Evolutionary conservation across 1,140 invertebrate genomes (phyloP).

Genomic region (Manduca sexta): DNA sequence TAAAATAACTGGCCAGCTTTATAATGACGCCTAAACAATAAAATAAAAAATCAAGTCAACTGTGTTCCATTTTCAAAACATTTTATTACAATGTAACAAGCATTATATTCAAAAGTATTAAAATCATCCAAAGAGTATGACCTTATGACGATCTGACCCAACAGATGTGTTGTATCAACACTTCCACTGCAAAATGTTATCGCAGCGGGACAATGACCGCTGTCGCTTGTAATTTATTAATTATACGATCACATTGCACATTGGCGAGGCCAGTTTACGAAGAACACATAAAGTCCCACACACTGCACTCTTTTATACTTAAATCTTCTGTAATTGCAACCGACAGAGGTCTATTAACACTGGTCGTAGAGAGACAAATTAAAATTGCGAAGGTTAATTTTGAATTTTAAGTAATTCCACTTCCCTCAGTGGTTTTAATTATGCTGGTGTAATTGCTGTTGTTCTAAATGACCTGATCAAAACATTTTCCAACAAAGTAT

Average conservation of each 20-base stretch:
- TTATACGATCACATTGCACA: slow-evolving; percentile 54
- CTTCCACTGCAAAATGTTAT: slow-evolving; percentile 54
- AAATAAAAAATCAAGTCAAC: too few relatives aligned
- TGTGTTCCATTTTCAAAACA: too few relatives aligned
- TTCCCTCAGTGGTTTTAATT: background rate
- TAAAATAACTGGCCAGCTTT: too few relatives aligned
- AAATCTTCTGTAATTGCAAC: slow-evolving; percentile 6
- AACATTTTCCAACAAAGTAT: too few relatives aligned
- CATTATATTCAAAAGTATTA: slow-evolving; percentile 1
- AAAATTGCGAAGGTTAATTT: slow-evolving; percentile 39
- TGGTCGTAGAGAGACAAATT: slow-evolving; percentile 32
- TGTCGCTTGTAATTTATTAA: slow-evolving; percentile 63
- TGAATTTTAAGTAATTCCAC: slow-evolving; percentile 6
- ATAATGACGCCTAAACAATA: too few relatives aligned
- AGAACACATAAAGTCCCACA: slow-evolving; percentile 21
- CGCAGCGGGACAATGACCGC: slow-evolving; percentile 57
- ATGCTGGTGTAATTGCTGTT: too few relatives aligned
- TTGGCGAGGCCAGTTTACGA: slow-evolving; percentile 36
- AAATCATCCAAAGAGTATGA: slow-evolving; percentile 49
- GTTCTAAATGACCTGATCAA: too few relatives aligned
- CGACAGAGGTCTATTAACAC: slow-evolving; percentile 13
- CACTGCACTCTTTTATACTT: slow-evolving; percentile 7
- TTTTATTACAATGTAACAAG: too few relatives aligned
- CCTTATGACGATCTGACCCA: slow-evolving; percentile 46
- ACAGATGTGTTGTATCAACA: slow-evolving; percentile 57